Base-by-base conservation (phyloP, 2,888 invertebrate species). In the Archips crataeganus region DNA sequence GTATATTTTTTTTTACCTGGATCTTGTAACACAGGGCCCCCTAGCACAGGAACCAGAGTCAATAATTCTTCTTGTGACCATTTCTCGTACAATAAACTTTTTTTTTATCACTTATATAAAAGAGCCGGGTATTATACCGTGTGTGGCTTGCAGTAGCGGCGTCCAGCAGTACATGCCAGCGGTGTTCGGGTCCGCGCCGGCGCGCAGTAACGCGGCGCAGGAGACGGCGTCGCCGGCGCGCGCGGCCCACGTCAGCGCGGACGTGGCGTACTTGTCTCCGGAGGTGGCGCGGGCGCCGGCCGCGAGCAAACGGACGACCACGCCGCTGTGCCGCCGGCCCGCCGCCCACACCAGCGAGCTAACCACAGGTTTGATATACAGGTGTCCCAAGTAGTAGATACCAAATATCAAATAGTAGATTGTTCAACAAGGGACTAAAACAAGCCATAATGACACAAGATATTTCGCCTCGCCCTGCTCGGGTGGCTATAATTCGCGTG, bases 131-230 rank as follows among this genome's bases (percentile, higher is more conserved):
- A 2, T 60, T 95, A 84, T 95, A 84, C 97, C 97, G 81, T 96
- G 96, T 1, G 97, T 95, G 36, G 97, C 96, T 68, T 97, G 97
- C 75, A 99, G 91, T 75, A 99, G 92, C 1, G 99, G 97, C 2
- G 99, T 99, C 99, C 99, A 99, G 36, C 99, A 99, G 90, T 99
- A 99, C 99, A 99, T 99, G 82, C 99, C 99, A 75, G 98, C 97
- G 42, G 97, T 97, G 88, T 99, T 98, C 4, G 98, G 97, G 86
- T 97, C 97, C 60, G 98, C 98, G 75, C 98, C 99, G 75, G 97
- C 97, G 79, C 96, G 96, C 63, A 99, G 90, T 69, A 99, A 94
- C 71, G 97, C 95, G 77, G 97, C 96, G 63, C 98, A 98, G 45
- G 99, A 97, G 76, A 97, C 97, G 6, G 96, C 95, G 88, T 98